Conservation (phyloP, 2,888 invertebrate genomes). For the Asteroscopus sphinx region DNA sequence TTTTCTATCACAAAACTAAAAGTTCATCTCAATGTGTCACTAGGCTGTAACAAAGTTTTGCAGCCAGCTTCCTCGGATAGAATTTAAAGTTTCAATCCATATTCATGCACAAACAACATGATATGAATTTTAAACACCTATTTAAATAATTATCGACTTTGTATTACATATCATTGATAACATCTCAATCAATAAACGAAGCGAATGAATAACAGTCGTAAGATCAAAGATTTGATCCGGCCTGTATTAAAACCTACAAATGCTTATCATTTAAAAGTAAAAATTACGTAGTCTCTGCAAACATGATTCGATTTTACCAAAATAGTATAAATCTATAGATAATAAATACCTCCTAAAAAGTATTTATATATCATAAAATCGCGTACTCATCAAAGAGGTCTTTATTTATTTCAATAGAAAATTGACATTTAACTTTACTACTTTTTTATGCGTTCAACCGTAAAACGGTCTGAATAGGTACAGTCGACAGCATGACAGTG, state of each 20-base stretch:
- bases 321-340: slow-evolving; percentile 2
- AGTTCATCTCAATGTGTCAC: background rate
- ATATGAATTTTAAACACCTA: slow-evolving; percentile 9
- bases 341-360: slow-evolving; percentile 4
- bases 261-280: slow-evolving; percentile 18
- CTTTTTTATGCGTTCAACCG: slow-evolving; percentile 41
- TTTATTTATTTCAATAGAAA: slow-evolving; percentile 28
- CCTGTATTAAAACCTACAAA: background rate
- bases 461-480: slow-evolving; percentile 34
- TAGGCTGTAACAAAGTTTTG: background rate
- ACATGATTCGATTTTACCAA: no score
- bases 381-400: slow-evolving; percentile 29
- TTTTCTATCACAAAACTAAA: no score
- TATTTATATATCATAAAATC: slow-evolving; percentile 13
- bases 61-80: slow-evolving; percentile 22
- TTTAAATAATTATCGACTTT: slow-evolving; percentile 10
- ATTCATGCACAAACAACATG: slow-evolving; percentile 16
- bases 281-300: background rate
- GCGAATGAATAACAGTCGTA: slow-evolving; percentile 1
- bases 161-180: slow-evolving; percentile 28
- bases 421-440: slow-evolving; percentile 40
- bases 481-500: no score
- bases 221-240: slow-evolving; percentile 19
- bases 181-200: slow-evolving; percentile 12
- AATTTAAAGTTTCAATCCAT: slow-evolving; percentile 18